Conservation (phyloP, 2,113 vertebrate species). For the Macroglossus sobrinus region DNA sequence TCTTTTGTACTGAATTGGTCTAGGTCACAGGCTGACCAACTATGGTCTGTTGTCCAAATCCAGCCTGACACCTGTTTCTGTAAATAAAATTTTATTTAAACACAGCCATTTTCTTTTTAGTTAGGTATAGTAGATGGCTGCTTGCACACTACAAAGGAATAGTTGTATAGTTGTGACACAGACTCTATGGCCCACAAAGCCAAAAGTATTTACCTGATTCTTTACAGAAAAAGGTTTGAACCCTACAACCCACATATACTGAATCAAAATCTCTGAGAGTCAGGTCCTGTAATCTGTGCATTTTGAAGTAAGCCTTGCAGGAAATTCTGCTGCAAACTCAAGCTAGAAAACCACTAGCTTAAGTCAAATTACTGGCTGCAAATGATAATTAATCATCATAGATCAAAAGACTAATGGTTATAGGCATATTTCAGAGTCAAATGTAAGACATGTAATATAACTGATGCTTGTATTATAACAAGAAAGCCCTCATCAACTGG, state of each 20-base stretch:
- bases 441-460: not conserved
- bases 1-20: not conserved
- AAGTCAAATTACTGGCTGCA: not conserved
- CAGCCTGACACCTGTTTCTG: not conserved
- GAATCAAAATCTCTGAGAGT: not conserved
- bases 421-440: not conserved
- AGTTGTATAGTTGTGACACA: not conserved
- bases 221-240: not conserved
- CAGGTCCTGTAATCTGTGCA: not conserved
- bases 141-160: not conserved
- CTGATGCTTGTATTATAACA: not conserved
- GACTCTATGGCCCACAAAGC: not conserved
- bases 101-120: not conserved
- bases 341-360: not conserved
- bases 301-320: not conserved
- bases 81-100: slow-evolving; percentile 30
- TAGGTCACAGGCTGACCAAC: not conserved
- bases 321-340: not conserved
- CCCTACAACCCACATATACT: not conserved
- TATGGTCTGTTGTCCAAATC: not conserved
- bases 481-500: not conserved
- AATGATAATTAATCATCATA: not conserved
- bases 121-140: not conserved
- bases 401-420: not conserved
- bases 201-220: not conserved